Percentiles rank a stretch among this genome's conserved stretches.
These are phyloP conservation scores for Pterois miles DNA, from an alignment of 2,797 vertebrate genomes.

Conservation along the genomic window DNA sequence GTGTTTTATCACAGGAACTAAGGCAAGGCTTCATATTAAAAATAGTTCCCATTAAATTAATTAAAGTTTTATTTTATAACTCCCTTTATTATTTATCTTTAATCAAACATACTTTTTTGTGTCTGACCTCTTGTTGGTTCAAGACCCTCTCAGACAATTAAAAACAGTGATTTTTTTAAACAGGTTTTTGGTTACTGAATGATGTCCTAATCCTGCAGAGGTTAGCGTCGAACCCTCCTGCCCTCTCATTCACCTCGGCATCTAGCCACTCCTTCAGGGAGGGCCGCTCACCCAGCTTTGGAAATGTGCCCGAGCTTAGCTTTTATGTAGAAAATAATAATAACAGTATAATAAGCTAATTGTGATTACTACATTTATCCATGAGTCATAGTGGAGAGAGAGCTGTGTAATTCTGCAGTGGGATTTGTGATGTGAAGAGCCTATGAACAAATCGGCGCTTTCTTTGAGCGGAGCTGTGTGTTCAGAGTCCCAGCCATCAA, in stretches of 20 bases:
- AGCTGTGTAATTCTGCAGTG: background rate
- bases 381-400: constrained; percentile 10
- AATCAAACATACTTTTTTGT: too few relatives aligned
- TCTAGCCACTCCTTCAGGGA: background rate
- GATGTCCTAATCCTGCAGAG: background rate
- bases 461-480: background rate
- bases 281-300: background rate
- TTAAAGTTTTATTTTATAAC: too few relatives aligned
- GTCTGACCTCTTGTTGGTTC: background rate
- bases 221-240: background rate
- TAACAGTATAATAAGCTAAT: constrained; percentile 15
- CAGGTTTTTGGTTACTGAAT: background rate
- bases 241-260: background rate
- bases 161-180: background rate
- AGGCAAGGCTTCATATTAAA: too few relatives aligned
- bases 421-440: background rate
- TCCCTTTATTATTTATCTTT: too few relatives aligned
- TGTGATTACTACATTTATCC: background rate
- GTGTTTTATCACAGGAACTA: background rate
- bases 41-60: too few relatives aligned
- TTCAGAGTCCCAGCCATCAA: background rate
- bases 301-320: background rate
- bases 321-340: constrained; percentile 3
- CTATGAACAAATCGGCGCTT: background rate
- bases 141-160: background rate